phyloP scores from a whole-genome alignment of 2,797 vertebrate species.

The Acanthopagrus latus region DNA sequence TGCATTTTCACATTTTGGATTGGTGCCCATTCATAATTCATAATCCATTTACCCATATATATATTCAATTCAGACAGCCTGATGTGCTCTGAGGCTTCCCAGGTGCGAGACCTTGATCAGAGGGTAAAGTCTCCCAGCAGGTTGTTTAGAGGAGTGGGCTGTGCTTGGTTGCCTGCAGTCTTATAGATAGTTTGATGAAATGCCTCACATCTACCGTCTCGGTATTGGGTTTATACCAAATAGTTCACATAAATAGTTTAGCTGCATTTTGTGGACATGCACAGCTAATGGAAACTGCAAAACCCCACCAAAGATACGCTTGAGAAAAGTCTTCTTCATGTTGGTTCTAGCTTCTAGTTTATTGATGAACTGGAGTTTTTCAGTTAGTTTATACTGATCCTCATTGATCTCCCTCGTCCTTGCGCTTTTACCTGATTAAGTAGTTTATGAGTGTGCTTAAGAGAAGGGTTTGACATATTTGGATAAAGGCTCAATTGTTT shows the following conservation, averaged over 20 bases:
- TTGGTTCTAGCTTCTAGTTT: neutral
- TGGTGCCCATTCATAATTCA: constrained; percentile 79
- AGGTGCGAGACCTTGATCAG: constrained; percentile 81
- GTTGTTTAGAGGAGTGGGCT: constrained; percentile 39
- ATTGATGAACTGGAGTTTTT: neutral
- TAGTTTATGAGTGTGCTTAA: neutral
- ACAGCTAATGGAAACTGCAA: neutral
- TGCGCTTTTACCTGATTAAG: neutral
- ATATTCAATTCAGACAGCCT: constrained; percentile 75
- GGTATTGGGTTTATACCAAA: constrained; percentile 23
- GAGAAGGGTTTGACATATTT: neutral
- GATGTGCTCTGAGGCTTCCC: constrained; percentile 64
- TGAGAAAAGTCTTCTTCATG: neutral
- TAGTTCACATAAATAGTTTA: neutral
- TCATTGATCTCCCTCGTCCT: neutral
- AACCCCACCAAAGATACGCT: neutral
- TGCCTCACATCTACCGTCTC: constrained; percentile 3
- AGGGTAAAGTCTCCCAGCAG: constrained; percentile 63
- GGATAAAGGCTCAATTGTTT: neutral
- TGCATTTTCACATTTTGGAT: constrained; percentile 74
- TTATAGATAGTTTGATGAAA: constrained; percentile 54
- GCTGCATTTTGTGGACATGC: constrained; percentile 3
- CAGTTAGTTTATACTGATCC: neutral
- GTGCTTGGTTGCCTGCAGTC: constrained; percentile 52
- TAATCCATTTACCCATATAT: constrained; percentile 78